phyloP scores from a whole-genome alignment of 2,113 vertebrate genomes.

The Pygoscelis antarcticus region DNA sequence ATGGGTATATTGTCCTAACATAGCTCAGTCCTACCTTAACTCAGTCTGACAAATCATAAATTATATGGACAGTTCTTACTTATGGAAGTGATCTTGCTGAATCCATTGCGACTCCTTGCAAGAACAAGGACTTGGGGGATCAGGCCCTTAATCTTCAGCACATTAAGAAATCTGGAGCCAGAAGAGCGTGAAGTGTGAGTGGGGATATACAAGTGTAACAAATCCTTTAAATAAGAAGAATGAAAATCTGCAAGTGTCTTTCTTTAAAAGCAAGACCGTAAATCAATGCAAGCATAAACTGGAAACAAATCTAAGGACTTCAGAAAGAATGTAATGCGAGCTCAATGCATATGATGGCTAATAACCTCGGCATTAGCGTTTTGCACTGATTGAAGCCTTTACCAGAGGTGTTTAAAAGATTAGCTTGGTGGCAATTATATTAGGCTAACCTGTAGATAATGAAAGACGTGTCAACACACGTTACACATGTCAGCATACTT shows the following conservation, averaged over 20 bases:
- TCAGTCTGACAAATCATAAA: background rate
- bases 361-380: background rate
- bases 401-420: slow-evolving; percentile 29
- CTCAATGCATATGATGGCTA: slow-evolving; percentile 1
- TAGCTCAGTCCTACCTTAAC: background rate
- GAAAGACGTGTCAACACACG: background rate
- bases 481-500: background rate
- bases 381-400: slow-evolving; percentile 18
- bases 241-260: slow-evolving; percentile 52
- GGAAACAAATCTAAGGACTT: slow-evolving; percentile 34
- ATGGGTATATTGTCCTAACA: background rate
- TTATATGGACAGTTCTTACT: background rate
- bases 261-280: slow-evolving; percentile 48
- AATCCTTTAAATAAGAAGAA: slow-evolving; percentile 70
- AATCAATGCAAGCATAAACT: slow-evolving; percentile 52
- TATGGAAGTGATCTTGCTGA: background rate
- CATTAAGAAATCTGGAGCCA: slow-evolving; percentile 63
- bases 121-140: slow-evolving; percentile 15
- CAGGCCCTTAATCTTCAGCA: slow-evolving; percentile 61
- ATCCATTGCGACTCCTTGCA: background rate
- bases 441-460: slow-evolving; percentile 31
- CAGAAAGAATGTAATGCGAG: background rate
- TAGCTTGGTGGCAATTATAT: background rate
- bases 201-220: slow-evolving; percentile 57
- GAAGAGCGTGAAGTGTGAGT: slow-evolving; percentile 41